phyloP scores from a whole-genome alignment of 2,113 vertebrate genomes.

The Elaphurus davidianus region DNA sequence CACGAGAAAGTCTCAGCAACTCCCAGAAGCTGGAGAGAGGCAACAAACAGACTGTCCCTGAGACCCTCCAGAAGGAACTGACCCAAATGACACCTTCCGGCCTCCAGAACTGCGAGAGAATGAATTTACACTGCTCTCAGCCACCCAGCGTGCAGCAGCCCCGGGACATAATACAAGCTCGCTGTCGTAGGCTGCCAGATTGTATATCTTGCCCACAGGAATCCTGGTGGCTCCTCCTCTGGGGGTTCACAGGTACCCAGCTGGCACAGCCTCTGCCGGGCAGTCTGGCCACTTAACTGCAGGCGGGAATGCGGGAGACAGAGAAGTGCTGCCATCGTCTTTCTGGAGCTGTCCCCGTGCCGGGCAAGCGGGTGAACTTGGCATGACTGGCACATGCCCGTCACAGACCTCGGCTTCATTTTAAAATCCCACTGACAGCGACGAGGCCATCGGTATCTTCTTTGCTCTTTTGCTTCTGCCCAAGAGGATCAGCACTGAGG shows the following conservation, averaged over 20 bases:
- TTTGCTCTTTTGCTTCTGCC: background rate
- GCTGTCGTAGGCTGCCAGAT: fast-evolving
- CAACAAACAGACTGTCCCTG: background rate
- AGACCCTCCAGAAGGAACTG: background rate
- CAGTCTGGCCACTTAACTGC: background rate
- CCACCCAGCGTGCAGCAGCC: background rate
- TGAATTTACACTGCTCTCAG: fast-evolving
- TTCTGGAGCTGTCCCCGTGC: background rate
- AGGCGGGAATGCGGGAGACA: fast-evolving
- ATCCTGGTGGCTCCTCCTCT: background rate
- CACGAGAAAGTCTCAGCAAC: fast-evolving
- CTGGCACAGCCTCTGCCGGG: background rate
- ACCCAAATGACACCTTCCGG: background rate
- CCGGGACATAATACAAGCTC: fast-evolving
- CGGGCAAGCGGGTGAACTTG: fast-evolving
- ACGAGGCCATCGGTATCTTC: fast-evolving
- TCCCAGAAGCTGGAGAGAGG: background rate
- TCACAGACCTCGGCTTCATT: background rate
- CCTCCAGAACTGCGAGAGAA: background rate
- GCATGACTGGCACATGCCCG: background rate
- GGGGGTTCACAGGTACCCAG: background rate
- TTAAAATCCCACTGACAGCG: background rate
- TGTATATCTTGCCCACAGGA: background rate
- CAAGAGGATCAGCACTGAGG: background rate
- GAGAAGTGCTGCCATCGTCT: fast-evolving